Evolutionary conservation across 2,113 vertebrate genomes (phyloP).

Genomic region (Myotis brandtii): DNA sequence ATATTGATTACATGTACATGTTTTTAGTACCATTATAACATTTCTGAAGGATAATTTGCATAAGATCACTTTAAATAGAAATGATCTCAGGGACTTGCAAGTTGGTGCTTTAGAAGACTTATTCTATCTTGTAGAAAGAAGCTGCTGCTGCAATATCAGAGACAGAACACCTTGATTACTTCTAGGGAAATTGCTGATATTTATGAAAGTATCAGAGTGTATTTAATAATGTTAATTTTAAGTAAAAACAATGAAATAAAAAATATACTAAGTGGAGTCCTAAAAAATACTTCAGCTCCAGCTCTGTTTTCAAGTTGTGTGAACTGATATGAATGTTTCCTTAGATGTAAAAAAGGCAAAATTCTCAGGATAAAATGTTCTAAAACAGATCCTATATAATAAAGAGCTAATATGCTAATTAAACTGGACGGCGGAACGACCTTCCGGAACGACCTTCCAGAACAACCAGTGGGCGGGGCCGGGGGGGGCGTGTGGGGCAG

Average conservation of each 20-base stretch:
- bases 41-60: constrained; percentile 10
- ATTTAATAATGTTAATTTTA: background rate
- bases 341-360: background rate
- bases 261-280: background rate
- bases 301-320: constrained; percentile 10
- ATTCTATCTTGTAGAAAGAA: constrained; percentile 21
- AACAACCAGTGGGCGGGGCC: too few species aligned
- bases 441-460: too few species aligned
- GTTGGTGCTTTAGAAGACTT: background rate
- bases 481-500: too few species aligned
- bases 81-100: background rate
- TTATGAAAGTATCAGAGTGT: background rate
- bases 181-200: background rate
- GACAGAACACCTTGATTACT: background rate
- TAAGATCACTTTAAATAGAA: background rate
- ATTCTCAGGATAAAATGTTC: background rate
- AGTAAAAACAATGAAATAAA: constrained; percentile 30
- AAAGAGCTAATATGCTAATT: too few species aligned
- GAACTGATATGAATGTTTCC: constrained; percentile 39
- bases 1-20: background rate
- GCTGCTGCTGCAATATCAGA: background rate
- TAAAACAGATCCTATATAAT: constrained; percentile 11
- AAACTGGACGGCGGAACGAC: too few species aligned
- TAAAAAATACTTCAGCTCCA: background rate
- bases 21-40: background rate